Percentiles rank a stretch among this genome's conserved stretches.
These are phyloP conservation scores for Brotogeris chrysoptera DNA, from an alignment of 2,797 vertebrate species.

Conservation along the genomic window DNA sequence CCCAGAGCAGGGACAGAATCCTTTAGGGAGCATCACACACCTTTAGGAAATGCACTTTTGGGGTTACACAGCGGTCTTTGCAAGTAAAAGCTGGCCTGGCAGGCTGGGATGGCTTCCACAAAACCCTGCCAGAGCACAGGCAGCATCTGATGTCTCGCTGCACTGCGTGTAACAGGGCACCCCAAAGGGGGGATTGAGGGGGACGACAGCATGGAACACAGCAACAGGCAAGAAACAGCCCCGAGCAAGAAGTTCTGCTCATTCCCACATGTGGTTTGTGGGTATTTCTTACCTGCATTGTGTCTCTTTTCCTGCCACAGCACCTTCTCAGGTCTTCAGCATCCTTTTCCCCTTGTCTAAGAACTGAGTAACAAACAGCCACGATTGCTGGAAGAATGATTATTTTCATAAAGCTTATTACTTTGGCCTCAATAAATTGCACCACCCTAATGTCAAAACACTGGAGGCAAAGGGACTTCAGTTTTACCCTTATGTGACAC, in stretches of 20 bases:
- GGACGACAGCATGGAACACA: background rate
- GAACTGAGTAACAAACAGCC: background rate
- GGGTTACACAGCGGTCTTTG: background rate
- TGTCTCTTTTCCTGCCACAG: background rate
- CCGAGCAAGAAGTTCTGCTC: background rate
- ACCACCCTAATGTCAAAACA: background rate
- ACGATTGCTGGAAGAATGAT: background rate
- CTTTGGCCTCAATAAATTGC: background rate
- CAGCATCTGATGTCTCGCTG: background rate
- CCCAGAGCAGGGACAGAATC: background rate
- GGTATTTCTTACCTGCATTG: background rate
- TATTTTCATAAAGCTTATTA: background rate
- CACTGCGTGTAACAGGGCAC: background rate
- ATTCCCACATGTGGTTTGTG: rapidly evolving
- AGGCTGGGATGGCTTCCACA: background rate
- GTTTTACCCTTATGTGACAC: background rate
- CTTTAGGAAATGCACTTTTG: rapidly evolving
- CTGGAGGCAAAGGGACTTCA: background rate
- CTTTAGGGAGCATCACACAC: rapidly evolving
- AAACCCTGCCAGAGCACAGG: background rate
- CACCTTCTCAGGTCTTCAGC: background rate
- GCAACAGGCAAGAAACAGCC: background rate
- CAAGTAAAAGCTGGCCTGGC: background rate
- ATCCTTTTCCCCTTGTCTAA: background rate
- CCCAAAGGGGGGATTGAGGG: background rate